Conservation (phyloP, 2,888 invertebrate species). For the Erebia epiphron region DNA sequence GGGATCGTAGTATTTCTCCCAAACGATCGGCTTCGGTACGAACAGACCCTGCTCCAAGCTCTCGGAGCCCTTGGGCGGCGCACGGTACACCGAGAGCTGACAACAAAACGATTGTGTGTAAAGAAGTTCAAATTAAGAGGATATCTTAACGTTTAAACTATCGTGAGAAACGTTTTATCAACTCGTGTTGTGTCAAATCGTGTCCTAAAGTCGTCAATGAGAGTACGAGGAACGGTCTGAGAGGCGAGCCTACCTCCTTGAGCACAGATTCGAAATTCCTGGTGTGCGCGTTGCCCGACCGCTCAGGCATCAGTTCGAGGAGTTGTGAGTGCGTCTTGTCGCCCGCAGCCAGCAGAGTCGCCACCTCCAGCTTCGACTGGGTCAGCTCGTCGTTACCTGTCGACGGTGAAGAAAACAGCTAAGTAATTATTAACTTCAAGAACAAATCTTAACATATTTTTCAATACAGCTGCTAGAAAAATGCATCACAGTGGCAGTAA, state of each 20-base stretch:
- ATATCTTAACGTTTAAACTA: too few species aligned
- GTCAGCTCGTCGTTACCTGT: constrained; percentile 85
- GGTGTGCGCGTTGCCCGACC: constrained; percentile 95
- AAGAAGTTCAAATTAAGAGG: too few species aligned
- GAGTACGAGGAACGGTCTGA: neutral
- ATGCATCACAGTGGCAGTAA: too few species aligned
- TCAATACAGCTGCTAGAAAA: too few species aligned
- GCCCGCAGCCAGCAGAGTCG: constrained; percentile 94
- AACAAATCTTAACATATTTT: too few species aligned
- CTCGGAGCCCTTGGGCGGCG: constrained; percentile 87
- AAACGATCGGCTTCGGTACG: constrained; percentile 92
- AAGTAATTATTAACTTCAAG: too few species aligned
- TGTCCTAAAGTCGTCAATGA: too few species aligned
- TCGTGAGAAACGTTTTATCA: too few species aligned
- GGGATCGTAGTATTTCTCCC: constrained; percentile 97
- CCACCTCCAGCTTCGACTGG: constrained; percentile 94
- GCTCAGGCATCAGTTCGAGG: constrained; percentile 97
- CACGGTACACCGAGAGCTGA: constrained; percentile 92
- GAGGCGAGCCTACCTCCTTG: constrained; percentile 82
- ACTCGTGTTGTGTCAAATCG: too few species aligned
- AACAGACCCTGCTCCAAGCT: constrained; percentile 96
- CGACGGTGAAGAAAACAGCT: neutral
- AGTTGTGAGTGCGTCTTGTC: constrained; percentile 98
- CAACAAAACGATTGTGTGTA: neutral
- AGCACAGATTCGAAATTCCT: constrained; percentile 94